Percentiles rank a stretch among this genome's conserved stretches.
These are phyloP conservation scores for Bembecia ichneumoniformis DNA, from an alignment of 2,888 invertebrate species.

Conservation along the genomic window DNA sequence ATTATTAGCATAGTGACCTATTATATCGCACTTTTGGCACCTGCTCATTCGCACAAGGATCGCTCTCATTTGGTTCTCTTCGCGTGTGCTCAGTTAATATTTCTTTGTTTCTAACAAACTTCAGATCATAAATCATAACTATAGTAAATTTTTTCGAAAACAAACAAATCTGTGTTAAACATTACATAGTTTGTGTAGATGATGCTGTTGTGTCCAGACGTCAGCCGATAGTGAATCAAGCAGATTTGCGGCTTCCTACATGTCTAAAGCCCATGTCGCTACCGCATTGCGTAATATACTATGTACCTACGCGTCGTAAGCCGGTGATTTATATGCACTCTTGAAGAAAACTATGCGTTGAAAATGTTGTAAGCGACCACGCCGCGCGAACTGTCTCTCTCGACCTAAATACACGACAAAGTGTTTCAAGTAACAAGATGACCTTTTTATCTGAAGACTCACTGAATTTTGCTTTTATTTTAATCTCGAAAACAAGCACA, in stretches of 20 bases:
- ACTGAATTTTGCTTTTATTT: conserved; percentile 29
- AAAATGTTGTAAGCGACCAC: conserved; percentile 22
- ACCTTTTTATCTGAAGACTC: conserved; percentile 29
- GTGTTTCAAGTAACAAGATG: conserved; percentile 18
- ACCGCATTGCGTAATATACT: conserved; percentile 30
- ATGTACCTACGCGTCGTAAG: conserved; percentile 12
- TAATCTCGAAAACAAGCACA: conserved; percentile 22
- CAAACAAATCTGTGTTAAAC: background rate
- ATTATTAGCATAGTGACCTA: conserved; percentile 28
- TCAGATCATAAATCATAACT: background rate
- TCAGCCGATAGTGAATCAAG: conserved; percentile 5
- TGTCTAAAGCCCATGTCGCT: conserved; percentile 20
- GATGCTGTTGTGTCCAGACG: background rate
- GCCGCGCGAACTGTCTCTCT: conserved; percentile 6
- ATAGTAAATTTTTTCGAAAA: background rate
- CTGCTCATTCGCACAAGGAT: conserved; percentile 6
- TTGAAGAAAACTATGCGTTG: conserved; percentile 23
- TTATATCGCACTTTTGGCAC: conserved; percentile 24
- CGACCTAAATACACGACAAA: conserved; percentile 24
- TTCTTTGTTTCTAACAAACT: background rate
- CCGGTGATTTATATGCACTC: conserved; percentile 31
- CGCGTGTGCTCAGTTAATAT: background rate
- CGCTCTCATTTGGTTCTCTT: background rate
- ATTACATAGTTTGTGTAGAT: background rate
- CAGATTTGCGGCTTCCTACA: conserved; percentile 19